Percentiles rank a stretch among this genome's conserved stretches.
phyloP scores from a whole-genome alignment of 2,113 vertebrate genomes.

The Rhinoderma darwinii region DNA sequence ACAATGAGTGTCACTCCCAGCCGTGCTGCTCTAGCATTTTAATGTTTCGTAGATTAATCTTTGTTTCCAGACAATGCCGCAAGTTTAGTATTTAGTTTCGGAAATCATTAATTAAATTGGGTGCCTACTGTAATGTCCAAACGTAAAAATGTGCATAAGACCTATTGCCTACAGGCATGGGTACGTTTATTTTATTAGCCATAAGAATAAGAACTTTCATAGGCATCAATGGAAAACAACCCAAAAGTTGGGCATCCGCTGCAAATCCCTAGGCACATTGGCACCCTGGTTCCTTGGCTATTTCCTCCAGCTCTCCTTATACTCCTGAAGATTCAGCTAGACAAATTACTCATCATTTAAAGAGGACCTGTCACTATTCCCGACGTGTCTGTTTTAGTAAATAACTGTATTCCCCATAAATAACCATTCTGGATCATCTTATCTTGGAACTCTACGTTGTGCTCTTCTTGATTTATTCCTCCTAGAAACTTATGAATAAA shows the following conservation, averaged over 20 bases:
- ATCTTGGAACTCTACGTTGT: too few relatives aligned
- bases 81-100: not conserved
- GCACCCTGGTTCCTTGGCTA: not conserved
- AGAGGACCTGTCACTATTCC: too few relatives aligned
- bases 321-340: too few relatives aligned
- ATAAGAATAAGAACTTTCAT: not conserved
- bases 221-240: not conserved
- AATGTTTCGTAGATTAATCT: constrained; percentile 42
- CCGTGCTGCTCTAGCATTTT: constrained; percentile 64
- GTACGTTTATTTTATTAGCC: too few relatives aligned
- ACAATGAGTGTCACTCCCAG: constrained; percentile 66
- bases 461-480: too few relatives aligned
- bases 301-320: too few relatives aligned
- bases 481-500: too few relatives aligned
- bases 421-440: too few relatives aligned
- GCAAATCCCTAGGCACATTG: not conserved
- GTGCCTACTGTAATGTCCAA: not conserved
- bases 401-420: too few relatives aligned
- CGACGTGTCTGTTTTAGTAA: too few relatives aligned
- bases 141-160: not conserved
- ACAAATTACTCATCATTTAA: too few relatives aligned
- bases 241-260: not conserved
- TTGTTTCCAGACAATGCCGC: not conserved
- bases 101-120: not conserved
- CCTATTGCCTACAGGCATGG: too few relatives aligned